These are phyloP conservation scores for Pinctada fucata DNA, from an alignment of 2,888 invertebrate genomes.

Conservation along the genomic window DNA sequence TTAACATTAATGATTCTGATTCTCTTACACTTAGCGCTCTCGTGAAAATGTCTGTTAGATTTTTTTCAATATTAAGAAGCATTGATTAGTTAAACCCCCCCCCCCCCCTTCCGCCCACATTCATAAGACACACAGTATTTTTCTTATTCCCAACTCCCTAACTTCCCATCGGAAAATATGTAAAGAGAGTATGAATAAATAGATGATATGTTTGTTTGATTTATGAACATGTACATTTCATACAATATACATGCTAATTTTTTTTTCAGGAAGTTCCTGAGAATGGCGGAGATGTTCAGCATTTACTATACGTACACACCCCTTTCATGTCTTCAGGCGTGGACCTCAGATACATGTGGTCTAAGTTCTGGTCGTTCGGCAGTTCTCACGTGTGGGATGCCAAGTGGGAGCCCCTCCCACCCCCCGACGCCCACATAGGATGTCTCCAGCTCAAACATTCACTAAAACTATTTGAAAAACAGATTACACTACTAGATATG, in stretches of 20 bases:
- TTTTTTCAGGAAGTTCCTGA: slow-evolving; percentile 88
- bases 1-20: no score
- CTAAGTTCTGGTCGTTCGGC: slow-evolving; percentile 77
- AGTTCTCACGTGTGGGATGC: slow-evolving; percentile 82
- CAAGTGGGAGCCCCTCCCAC: slow-evolving; percentile 79
- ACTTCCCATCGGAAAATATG: no score
- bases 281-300: slow-evolving; percentile 91
- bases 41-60: no score
- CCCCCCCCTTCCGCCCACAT: no score
- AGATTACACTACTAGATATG: slow-evolving; percentile 80
- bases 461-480: slow-evolving; percentile 81
- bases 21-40: no score
- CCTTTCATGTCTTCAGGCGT: slow-evolving; percentile 80
- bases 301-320: slow-evolving; percentile 87
- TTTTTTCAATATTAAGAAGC: no score
- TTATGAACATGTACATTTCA: neutral
- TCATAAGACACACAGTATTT: no score
- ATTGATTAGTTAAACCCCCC: no score
- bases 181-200: no score
- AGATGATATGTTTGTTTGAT: neutral
- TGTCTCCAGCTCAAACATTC: slow-evolving; percentile 82
- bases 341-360: slow-evolving; percentile 71
- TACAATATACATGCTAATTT: neutral
- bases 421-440: slow-evolving; percentile 82
- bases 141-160: no score